Conservation (phyloP, 2,888 invertebrate species). For the Phortica okadai region DNA sequence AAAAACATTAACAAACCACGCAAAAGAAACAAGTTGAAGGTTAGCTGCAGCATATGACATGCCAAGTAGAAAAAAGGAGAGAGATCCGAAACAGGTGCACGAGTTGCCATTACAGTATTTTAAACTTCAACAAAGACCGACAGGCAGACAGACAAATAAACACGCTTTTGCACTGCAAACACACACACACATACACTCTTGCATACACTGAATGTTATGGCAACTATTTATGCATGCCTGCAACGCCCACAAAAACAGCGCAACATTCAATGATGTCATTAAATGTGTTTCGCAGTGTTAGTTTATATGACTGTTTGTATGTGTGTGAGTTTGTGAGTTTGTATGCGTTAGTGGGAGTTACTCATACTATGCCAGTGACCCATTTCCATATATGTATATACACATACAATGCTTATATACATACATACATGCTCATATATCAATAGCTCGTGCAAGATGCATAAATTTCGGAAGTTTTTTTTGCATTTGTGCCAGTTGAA, state of each 20-base stretch:
- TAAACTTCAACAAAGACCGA: neutral
- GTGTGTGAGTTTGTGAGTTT: too few species aligned
- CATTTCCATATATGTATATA: conserved; percentile 40
- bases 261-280: conserved; percentile 23
- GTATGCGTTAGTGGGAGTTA: neutral
- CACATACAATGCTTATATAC: neutral
- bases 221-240: conserved; percentile 54
- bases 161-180: conserved; percentile 56
- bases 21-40: conserved; percentile 18
- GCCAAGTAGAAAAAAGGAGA: neutral
- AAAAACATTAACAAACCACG: neutral
- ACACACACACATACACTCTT: neutral
- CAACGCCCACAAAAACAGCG: neutral
- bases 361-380: conserved; percentile 51
- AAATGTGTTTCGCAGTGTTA: conserved; percentile 12
- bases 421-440: conserved; percentile 6
- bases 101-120: neutral
- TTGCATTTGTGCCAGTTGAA: neutral
- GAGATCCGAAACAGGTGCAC: neutral
- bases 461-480: conserved; percentile 25
- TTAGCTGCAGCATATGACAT: neutral
- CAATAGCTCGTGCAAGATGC: conserved; percentile 6
- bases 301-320: neutral
- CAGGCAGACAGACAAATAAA: neutral
- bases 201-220: conserved; percentile 48